These are phyloP conservation scores for Lithophane leautieri DNA, from an alignment of 2,888 invertebrate species.

Conservation along the genomic window DNA sequence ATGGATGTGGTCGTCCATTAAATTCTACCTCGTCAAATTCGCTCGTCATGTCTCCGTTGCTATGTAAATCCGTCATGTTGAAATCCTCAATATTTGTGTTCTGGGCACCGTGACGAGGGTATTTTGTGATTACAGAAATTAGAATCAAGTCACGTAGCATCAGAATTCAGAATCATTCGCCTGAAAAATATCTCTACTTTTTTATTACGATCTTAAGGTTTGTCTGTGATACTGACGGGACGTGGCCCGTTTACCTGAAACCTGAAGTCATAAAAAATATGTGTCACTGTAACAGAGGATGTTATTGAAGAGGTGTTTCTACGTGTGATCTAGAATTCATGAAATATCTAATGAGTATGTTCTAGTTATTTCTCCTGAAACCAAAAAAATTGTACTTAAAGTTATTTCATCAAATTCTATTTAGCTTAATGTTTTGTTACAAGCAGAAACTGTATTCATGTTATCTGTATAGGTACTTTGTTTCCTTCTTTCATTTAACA, in stretches of 20 bases:
- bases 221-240: conserved; percentile 26
- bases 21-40: conserved; percentile 14
- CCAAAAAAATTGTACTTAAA: background rate
- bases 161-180: conserved; percentile 48
- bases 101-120: conserved; percentile 42
- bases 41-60: conserved; percentile 7
- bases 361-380: background rate
- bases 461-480: background rate
- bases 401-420: background rate
- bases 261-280: conserved; percentile 28
- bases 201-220: conserved; percentile 42
- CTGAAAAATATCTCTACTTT: conserved; percentile 44
- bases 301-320: background rate
- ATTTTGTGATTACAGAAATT: conserved; percentile 39
- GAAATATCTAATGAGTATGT: background rate
- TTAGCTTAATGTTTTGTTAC: background rate
- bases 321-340: conserved; percentile 13
- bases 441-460: background rate
- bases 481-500: conserved; percentile 6
- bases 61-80: conserved; percentile 31
- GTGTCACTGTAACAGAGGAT: background rate
- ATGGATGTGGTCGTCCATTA: background rate
- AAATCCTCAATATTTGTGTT: conserved; percentile 32
- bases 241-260: conserved; percentile 35
- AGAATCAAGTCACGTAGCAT: conserved; percentile 59